Evolutionary conservation across 2,113 vertebrate genomes (phyloP), one percentile per base, ranked within the genome.

Genomic region (Podarcis cretensis): DNA sequence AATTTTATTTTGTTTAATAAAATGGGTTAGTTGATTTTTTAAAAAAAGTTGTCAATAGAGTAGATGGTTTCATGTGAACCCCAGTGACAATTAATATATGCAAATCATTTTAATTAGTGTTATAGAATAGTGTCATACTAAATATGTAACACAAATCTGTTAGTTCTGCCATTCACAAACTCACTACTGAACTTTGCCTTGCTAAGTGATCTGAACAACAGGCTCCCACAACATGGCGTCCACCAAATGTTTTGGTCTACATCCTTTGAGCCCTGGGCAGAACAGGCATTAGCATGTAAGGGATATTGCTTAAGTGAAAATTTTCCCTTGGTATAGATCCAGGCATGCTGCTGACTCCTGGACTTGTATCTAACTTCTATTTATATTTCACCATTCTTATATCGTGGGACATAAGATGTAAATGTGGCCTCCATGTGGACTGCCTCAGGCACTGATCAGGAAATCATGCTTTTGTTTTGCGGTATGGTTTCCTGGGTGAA

Each of bases 81-180:
- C 63, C 63, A 21, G n/a, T 88, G 43, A 48, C n/a, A 40, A 2
- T 23, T 86, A 40, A 18, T 27, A 91, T 0, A 86, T 4, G 54
- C 48, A 85, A 86, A 75, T 43, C 54, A 66, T 12, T 89, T 89
- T 89, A 48, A 68, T 81, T 40, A 32, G 32, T 32, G 16, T 73
- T 37, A 32, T 76, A 85, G 23, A 13, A 32, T 89, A 25, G 83
- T 87, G n/a, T 57, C 40, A 18, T 63, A 71, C 69, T 86, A 84
- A 8, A 48, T 4, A 79, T n/a, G 37, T 7, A 71, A 1, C 69
- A 21, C n/a, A 87, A 27, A 71, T 69, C 12, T 69, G 23, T 69
- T 69, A 14, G 18, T 63, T 63, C 59, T 18, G 59, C 18, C 30
- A 71, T 69, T 69, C 40, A 80, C 69, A 71, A 20, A 20, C 27